Conservation (phyloP, 2,888 invertebrate genomes). For the Platycnemis pennipes region DNA sequence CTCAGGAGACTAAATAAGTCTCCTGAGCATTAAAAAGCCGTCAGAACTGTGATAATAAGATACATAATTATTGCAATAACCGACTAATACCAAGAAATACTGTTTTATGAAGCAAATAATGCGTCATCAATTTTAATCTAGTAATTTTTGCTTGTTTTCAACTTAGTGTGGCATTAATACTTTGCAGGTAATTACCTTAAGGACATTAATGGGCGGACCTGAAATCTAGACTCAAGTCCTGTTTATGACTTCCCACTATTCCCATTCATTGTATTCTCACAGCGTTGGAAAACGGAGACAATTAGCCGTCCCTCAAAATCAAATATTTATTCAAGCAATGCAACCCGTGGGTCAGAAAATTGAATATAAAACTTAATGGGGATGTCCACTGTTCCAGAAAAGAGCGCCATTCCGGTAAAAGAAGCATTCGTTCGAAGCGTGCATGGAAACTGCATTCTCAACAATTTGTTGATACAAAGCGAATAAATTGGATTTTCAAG, state of each 20-base stretch:
- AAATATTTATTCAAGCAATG: slow-evolving; percentile 28
- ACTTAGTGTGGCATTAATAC: too few species aligned
- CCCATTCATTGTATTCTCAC: neutral
- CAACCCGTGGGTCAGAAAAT: neutral
- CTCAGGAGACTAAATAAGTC: too few species aligned
- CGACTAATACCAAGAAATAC: too few species aligned
- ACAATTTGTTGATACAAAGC: neutral
- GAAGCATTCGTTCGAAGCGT: neutral
- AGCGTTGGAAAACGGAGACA: neutral
- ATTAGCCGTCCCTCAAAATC: neutral
- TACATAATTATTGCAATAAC: too few species aligned
- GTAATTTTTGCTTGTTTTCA: too few species aligned
- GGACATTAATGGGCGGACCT: neutral
- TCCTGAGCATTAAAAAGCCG: too few species aligned
- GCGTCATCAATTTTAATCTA: too few species aligned
- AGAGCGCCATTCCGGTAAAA: neutral
- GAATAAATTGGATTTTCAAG: slow-evolving; percentile 29
- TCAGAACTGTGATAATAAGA: too few species aligned
- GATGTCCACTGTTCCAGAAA: slow-evolving; percentile 2
- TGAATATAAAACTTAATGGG: slow-evolving; percentile 7
- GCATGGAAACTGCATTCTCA: neutral
- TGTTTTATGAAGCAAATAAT: too few species aligned
- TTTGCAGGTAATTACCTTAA: neutral
- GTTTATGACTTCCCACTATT: neutral
- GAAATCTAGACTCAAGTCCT: neutral